Percentiles rank a stretch among this genome's conserved stretches.
These are phyloP conservation scores for Perca schrenkii DNA, from an alignment of 2,113 vertebrate genomes.

Conservation along the genomic window DNA sequence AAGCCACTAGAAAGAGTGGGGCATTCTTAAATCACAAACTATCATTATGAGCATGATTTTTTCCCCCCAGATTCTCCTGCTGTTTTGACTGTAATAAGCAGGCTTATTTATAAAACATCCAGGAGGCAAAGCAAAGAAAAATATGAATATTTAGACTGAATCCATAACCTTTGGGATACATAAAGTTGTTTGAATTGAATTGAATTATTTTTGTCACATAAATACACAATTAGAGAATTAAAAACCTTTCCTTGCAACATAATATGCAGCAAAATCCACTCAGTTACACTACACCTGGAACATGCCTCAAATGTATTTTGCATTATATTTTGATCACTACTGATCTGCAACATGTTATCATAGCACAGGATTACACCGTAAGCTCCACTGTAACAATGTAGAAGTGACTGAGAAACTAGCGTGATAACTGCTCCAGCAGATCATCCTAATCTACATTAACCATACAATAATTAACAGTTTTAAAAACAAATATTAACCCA, in stretches of 20 bases:
- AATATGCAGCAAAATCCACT: neutral
- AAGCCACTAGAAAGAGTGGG: constrained; percentile 3
- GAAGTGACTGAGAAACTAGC: constrained; percentile 41
- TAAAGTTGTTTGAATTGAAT: neutral
- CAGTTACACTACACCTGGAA: neutral
- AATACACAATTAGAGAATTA: neutral
- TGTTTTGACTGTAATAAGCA: neutral
- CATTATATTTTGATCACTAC: neutral
- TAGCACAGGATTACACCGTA: constrained; percentile 56
- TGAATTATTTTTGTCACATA: neutral
- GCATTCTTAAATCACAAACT: constrained; percentile 1
- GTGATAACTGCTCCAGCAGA: constrained; percentile 40
- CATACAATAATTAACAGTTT: constrained; percentile 10
- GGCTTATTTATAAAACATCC: neutral
- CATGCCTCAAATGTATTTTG: neutral
- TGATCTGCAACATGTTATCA: constrained; percentile 62
- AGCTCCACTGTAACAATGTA: constrained; percentile 67
- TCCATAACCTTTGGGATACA: neutral
- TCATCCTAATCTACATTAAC: neutral
- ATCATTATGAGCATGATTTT: neutral
- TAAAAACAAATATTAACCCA: neutral
- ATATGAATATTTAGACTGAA: neutral
- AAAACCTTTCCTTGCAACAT: neutral
- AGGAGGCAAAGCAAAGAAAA: neutral
- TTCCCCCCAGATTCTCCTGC: neutral